A percentile compares a stretch with the other conserved stretches of the same genome.
Conservation (phyloP, 1,140 invertebrate genomes). For the Parasteatoda tepidariorum region DNA sequence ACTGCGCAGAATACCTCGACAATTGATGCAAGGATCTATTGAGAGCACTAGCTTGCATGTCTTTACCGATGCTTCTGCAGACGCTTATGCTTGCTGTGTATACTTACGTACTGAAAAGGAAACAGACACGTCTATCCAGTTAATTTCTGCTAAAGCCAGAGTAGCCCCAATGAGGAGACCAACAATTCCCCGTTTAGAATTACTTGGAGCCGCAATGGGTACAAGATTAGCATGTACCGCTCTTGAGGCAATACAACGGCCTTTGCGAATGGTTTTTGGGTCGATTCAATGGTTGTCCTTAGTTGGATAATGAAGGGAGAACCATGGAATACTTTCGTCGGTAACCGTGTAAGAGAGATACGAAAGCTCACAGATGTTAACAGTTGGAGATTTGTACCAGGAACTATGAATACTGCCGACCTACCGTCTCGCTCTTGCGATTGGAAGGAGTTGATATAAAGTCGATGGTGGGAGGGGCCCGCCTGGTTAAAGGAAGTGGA, state of each 20-base stretch:
- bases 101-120: background rate
- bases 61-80: background rate
- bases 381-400: background rate
- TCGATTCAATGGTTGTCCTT: background rate
- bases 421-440: background rate
- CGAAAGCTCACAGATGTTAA: background rate
- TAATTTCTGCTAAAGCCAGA: background rate
- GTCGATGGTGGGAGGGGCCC: background rate
- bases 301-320: background rate
- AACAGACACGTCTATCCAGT: background rate
- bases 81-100: background rate
- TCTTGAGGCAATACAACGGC: background rate
- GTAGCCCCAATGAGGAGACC: background rate
- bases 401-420: background rate
- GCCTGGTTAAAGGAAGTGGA: background rate
- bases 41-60: background rate
- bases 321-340: slow-evolving; percentile 4
- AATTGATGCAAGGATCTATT: background rate
- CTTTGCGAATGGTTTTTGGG: background rate
- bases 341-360: slow-evolving; percentile 5
- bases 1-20: background rate
- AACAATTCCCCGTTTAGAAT: background rate
- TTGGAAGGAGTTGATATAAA: background rate
- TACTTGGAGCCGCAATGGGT: background rate
- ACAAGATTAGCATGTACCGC: background rate